phyloP scores from a whole-genome alignment of 2,888 invertebrate species.

The Agelastica alni region DNA sequence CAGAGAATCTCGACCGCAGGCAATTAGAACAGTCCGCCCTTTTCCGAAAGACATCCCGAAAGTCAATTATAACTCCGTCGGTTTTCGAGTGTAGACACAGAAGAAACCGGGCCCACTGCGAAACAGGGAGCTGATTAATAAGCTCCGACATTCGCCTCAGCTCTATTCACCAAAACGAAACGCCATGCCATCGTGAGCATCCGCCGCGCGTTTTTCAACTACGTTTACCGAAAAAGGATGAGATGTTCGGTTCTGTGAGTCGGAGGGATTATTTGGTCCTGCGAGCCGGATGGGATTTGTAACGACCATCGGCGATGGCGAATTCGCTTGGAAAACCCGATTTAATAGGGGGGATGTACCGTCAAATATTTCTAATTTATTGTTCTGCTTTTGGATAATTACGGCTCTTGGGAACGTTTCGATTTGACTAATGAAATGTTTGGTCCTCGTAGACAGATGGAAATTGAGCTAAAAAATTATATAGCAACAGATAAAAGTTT shows the following conservation, averaged over 20 bases:
- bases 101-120: background rate
- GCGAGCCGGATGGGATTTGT: background rate
- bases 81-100: conserved; percentile 4
- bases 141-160: background rate
- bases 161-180: background rate
- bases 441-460: too few relatives aligned
- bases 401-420: too few relatives aligned
- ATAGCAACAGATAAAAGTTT: too few relatives aligned
- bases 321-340: background rate
- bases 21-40: conserved; percentile 5
- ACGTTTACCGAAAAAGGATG: too few relatives aligned
- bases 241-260: too few relatives aligned
- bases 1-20: background rate
- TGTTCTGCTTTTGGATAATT: too few relatives aligned
- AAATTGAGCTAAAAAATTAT: too few relatives aligned
- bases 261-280: background rate
- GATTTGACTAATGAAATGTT: too few relatives aligned
- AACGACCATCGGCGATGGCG: background rate
- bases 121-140: conserved; percentile 2
- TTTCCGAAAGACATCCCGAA: conserved; percentile 12
- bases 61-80: conserved; percentile 17
- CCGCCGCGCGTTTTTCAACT: too few relatives aligned
- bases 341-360: too few relatives aligned
- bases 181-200: too few relatives aligned
- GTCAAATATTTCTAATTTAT: too few relatives aligned